These are phyloP conservation scores for Lophius piscatorius DNA, from an alignment of 2,113 vertebrate species.

Conservation along the genomic window DNA sequence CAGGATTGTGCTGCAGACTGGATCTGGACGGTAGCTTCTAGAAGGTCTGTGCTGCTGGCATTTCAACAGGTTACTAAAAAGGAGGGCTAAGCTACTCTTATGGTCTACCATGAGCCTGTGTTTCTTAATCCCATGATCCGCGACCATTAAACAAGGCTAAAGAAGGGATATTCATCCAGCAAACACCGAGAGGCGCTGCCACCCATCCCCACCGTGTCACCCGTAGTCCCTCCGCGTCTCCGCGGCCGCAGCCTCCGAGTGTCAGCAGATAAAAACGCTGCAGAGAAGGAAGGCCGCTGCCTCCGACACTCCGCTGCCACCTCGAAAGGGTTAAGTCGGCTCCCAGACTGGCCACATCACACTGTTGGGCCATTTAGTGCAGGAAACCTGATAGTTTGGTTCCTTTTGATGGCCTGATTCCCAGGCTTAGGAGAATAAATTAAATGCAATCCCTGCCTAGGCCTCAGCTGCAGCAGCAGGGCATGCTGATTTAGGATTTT, in stretches of 20 bases:
- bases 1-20: accelerated
- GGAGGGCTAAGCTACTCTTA: conserved; percentile 20
- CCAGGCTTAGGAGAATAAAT: conserved; percentile 92
- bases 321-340: conserved; percentile 68
- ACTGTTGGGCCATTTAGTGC: conserved; percentile 69
- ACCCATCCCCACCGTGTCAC: conserved; percentile 23
- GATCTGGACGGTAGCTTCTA: conserved; percentile 2
- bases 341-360: conserved; percentile 50
- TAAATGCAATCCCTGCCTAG: conserved; percentile 84
- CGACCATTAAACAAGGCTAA: conserved; percentile 59
- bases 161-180: conserved; percentile 46
- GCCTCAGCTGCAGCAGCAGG: conserved; percentile 87
- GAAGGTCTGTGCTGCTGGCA: conserved; percentile 9
- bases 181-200: conserved; percentile 23
- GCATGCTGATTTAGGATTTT: conserved; percentile 91
- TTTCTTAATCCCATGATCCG: conserved; percentile 64
- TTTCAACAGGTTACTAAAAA: conserved; percentile 48
- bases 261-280: conserved; percentile 20
- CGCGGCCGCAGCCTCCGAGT: not conserved
- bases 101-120: conserved; percentile 31
- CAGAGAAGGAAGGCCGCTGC: conserved; percentile 20
- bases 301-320: conserved; percentile 23
- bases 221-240: not conserved
- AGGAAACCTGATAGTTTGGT: conserved; percentile 85
- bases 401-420: conserved; percentile 85